Percentiles rank a stretch among this genome's conserved stretches.
These are phyloP conservation scores for Watsonalla cultraria DNA, from an alignment of 2,888 invertebrate genomes.

Conservation along the genomic window DNA sequence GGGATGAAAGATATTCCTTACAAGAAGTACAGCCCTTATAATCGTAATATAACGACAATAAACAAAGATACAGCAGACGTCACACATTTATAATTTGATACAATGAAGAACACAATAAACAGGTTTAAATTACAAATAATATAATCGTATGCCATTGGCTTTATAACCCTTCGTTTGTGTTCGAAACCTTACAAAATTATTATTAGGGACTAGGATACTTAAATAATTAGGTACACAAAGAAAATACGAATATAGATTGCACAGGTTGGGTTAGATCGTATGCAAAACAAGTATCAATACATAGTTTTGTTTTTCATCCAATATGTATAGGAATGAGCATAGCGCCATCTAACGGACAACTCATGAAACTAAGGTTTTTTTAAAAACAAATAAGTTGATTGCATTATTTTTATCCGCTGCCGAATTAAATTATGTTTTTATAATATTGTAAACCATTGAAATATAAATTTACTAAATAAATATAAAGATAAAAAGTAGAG, in stretches of 20 bases:
- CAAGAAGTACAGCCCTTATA: slow-evolving; percentile 69
- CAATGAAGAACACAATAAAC: slow-evolving; percentile 22
- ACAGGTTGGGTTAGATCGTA: neutral
- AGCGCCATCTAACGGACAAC: too few species aligned
- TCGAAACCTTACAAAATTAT: slow-evolving; percentile 73
- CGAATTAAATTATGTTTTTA: too few species aligned
- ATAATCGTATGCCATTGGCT: slow-evolving; percentile 17
- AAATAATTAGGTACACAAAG: slow-evolving; percentile 43
- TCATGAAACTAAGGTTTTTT: too few species aligned
- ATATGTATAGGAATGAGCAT: too few species aligned
- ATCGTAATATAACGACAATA: slow-evolving; percentile 10
- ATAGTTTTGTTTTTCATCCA: too few species aligned
- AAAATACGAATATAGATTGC: slow-evolving; percentile 28
- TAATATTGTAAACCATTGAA: too few species aligned
- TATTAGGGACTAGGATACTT: slow-evolving; percentile 56
- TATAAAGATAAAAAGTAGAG: neutral
- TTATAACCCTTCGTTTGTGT: slow-evolving; percentile 58
- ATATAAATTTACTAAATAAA: neutral
- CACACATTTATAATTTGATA: slow-evolving; percentile 13
- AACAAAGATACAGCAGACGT: slow-evolving; percentile 18
- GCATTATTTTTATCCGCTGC: too few species aligned
- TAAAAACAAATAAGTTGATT: too few species aligned
- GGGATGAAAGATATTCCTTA: slow-evolving; percentile 61
- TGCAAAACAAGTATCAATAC: neutral
- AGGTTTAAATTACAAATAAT: slow-evolving; percentile 23